A percentile compares a stretch with the other conserved stretches of the same genome.
Conservation (phyloP, 2,888 invertebrate species). For the Ferrisia virgata region DNA sequence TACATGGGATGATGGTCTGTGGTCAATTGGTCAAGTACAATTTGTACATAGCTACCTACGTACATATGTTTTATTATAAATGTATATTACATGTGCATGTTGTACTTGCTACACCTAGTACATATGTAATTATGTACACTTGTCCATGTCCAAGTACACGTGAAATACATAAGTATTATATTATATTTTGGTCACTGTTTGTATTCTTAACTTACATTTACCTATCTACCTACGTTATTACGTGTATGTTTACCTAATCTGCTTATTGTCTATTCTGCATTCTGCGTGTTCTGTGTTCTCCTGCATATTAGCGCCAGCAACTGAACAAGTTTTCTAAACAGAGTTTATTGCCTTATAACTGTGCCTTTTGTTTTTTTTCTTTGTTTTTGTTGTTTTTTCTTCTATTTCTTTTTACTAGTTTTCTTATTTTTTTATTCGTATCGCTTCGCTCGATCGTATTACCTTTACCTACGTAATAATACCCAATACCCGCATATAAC, state of each 20-base stretch:
- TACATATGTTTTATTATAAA: too few relatives aligned
- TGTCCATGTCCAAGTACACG: too few relatives aligned
- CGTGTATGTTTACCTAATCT: not conserved
- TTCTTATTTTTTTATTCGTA: conserved; percentile 39
- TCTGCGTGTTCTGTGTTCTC: not conserved
- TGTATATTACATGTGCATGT: too few relatives aligned
- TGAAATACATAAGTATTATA: too few relatives aligned
- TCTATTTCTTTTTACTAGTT: conserved; percentile 26
- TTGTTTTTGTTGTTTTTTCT: conserved; percentile 32
- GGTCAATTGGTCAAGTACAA: too few relatives aligned
- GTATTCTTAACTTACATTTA: not conserved
- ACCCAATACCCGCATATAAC: conserved; percentile 41
- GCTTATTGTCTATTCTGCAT: not conserved
- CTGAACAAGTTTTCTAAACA: conserved; percentile 38
- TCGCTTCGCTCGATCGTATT: conserved; percentile 40
- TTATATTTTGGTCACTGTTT: not conserved
- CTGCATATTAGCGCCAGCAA: not conserved
- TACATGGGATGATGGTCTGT: too few relatives aligned
- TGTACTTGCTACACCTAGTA: too few relatives aligned
- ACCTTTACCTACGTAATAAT: conserved; percentile 43
- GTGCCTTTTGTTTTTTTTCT: conserved; percentile 42
- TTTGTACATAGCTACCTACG: too few relatives aligned
- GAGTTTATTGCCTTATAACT: conserved; percentile 46
- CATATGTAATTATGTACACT: too few relatives aligned
- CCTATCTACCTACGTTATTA: not conserved